phyloP scores from a whole-genome alignment of 1,140 invertebrate genomes.

The Venturia canescens region DNA sequence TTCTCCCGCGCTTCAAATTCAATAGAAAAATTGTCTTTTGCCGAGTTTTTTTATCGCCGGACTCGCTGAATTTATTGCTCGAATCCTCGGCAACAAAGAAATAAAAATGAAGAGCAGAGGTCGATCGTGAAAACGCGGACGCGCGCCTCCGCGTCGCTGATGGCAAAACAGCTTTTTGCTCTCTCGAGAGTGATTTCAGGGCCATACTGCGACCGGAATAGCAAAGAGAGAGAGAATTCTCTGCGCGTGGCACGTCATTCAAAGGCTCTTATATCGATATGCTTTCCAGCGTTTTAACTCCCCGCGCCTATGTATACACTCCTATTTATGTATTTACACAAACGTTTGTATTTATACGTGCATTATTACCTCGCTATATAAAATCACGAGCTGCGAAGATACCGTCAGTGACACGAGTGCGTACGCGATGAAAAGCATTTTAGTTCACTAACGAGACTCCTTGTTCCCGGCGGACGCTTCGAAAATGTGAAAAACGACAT shows the following conservation, averaged over 20 bases:
- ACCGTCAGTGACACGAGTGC: not conserved
- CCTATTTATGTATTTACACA: no score
- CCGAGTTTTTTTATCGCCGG: no score
- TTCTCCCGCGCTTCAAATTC: no score
- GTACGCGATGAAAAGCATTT: not conserved
- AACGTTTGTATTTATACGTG: not conserved
- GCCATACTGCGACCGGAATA: conserved; percentile 58
- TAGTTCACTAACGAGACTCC: conserved; percentile 3
- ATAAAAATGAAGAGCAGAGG: no score
- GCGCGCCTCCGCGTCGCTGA: not conserved
- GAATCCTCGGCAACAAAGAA: no score
- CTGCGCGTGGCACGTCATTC: not conserved
- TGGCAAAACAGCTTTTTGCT: conserved; percentile 18
- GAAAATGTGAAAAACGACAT: no score
- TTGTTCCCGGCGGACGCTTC: not conserved
- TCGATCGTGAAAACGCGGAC: conserved; percentile 1
- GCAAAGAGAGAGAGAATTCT: conserved; percentile 26
- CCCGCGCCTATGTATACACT: not conserved
- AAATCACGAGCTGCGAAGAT: not conserved
- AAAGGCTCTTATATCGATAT: not conserved
- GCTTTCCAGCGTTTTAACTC: not conserved
- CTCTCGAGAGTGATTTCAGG: conserved; percentile 40
- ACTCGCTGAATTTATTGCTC: no score
- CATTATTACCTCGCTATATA: not conserved
- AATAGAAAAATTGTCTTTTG: no score